Percentiles rank a stretch among this genome's conserved stretches.
phyloP scores from a whole-genome alignment of 2,888 invertebrate genomes.

The Temnothorax rugatulus region DNA sequence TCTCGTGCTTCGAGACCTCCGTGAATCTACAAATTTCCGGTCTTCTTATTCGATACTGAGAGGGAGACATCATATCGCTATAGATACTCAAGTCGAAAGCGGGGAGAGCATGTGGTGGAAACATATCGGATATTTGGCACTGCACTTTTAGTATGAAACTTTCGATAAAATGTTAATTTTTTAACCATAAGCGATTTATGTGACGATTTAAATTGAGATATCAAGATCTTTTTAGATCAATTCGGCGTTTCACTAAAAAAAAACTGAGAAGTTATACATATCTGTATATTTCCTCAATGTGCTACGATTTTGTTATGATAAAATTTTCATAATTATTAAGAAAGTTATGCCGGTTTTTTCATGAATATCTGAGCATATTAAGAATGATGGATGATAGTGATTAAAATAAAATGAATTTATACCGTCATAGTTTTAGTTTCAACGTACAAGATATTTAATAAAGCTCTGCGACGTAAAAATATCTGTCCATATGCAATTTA shows the following conservation, averaged over 20 bases:
- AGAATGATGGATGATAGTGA: neutral
- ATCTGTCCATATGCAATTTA: neutral
- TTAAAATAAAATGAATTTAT: constrained; percentile 4
- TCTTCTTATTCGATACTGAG: constrained; percentile 34
- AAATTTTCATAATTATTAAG: neutral
- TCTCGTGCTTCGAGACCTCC: neutral
- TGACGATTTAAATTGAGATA: neutral
- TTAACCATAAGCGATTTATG: neutral
- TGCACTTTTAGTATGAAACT: neutral
- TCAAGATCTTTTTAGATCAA: neutral
- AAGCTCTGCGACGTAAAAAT: neutral
- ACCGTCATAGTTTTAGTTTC: neutral
- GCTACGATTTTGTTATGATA: neutral
- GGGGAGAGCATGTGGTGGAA: neutral
- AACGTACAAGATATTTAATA: neutral
- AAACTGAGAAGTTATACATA: neutral
- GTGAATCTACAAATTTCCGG: constrained; percentile 38
- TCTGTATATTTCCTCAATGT: neutral
- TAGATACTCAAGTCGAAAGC: constrained; percentile 1
- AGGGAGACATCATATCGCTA: neutral
- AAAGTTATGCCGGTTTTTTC: neutral
- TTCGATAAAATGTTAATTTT: neutral
- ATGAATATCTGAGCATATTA: neutral
- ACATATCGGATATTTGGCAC: neutral
- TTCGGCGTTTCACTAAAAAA: neutral